phyloP scores from a whole-genome alignment of 2,113 vertebrate genomes.

The Okapia johnstoni region DNA sequence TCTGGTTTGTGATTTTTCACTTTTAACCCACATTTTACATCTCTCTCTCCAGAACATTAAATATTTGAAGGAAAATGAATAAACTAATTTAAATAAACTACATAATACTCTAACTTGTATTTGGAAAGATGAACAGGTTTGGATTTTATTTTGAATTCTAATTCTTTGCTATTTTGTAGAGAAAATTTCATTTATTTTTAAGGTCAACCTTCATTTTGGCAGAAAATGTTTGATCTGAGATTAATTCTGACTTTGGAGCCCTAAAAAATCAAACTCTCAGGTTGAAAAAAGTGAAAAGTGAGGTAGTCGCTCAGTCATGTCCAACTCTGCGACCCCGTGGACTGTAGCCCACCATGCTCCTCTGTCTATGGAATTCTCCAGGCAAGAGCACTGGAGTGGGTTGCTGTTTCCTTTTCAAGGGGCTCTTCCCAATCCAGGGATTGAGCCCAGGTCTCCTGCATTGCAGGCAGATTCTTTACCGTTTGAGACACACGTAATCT shows the following conservation, averaged over 20 bases:
- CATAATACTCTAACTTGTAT: background rate
- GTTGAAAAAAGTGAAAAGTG: background rate
- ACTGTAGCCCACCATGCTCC: background rate
- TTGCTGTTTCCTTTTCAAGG: background rate
- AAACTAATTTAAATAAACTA: background rate
- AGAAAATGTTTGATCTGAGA: background rate
- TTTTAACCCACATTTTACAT: background rate
- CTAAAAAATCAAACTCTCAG: background rate
- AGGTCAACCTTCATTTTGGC: background rate
- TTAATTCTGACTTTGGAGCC: background rate
- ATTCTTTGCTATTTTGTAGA: background rate
- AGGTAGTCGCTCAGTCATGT: background rate
- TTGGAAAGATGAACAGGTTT: background rate
- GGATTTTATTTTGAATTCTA: background rate
- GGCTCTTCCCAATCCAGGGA: background rate
- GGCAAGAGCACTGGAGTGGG: background rate
- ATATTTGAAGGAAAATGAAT: background rate
- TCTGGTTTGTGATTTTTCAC: background rate
- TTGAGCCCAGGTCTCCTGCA: background rate
- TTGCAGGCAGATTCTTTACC: background rate
- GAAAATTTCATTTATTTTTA: background rate
- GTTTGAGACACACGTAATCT: background rate
- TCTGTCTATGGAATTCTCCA: background rate
- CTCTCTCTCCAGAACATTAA: background rate
- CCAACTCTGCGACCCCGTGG: rapidly evolving